Evolutionary conservation across 1,140 invertebrate species (phyloP), one percentile per base, ranked within the genome.

Genomic region (Microplitis demolitor): DNA sequence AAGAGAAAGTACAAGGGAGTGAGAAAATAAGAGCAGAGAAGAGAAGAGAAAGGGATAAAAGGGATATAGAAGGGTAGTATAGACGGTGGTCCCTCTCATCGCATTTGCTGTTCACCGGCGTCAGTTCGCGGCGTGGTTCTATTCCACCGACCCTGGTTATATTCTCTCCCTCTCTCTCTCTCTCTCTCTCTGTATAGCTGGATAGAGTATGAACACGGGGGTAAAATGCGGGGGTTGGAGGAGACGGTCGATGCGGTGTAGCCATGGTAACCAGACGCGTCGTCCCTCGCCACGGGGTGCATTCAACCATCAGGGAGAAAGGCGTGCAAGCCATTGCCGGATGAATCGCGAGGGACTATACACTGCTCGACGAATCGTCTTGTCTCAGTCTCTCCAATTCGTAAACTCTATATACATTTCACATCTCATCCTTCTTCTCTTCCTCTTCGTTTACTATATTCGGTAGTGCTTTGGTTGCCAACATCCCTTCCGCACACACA

Each of bases 261-360:
- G 75, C 82, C 82, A 87, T 85, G 82, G 80, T 79, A 85, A 87
- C 86, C 74, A 87, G 86, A 87, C 86, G 84, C 84, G 82, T 81
- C 82, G 83, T 80, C 79, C 83, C 82, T 82, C 82, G 58, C 70
- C 45, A 80, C 78, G 80, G 74, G 74, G 80, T 84, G 84, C 84
- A 85, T 85, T 84, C 83, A 85, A 85, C 83, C 82, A 61, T 71
- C 16, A 81, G 78, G 79, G 78, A n/a, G 54, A 16, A 69, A 62
- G 66, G 35, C 39, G 74, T 62, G 62, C 68, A 63, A 72, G 56
- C 71, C 67, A 68, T 70, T 69, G 70, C 74, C 62, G 50, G 62
- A 37, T 71, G 63, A 71, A 69, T 70, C 67, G 63, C 64, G 45
- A 45, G 64, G 35, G 67, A 35, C 24, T 14, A n/a, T 54, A n/a